Conservation (phyloP, 2,113 vertebrate species). For the Marmota monax region DNA sequence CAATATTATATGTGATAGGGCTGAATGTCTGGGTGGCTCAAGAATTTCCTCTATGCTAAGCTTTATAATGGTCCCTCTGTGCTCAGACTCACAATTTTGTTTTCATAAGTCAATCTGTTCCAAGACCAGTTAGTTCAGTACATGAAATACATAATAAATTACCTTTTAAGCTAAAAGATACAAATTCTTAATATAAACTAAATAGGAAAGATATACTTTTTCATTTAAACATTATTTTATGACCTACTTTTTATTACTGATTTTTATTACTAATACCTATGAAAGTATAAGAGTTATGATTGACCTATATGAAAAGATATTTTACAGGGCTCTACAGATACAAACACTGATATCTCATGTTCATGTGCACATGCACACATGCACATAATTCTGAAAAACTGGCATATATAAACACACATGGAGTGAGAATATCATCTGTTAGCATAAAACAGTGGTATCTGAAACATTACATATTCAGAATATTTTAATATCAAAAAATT, state of each 20-base stretch:
- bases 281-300: neutral
- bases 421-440: neutral
- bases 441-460: neutral
- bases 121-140: neutral
- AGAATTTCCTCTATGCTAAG: neutral
- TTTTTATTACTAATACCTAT: neutral
- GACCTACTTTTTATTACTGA: neutral
- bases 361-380: neutral
- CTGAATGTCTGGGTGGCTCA: neutral
- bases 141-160: neutral
- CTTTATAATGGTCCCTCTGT: neutral
- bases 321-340: neutral
- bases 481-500: neutral
- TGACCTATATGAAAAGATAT: neutral
- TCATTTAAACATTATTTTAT: slow-evolving; percentile 15
- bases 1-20: neutral
- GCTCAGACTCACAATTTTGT: neutral
- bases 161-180: neutral
- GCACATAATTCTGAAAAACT: neutral
- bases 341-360: neutral
- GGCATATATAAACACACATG: neutral
- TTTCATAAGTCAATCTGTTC: neutral
- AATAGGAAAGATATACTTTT: neutral
- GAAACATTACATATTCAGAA: neutral
- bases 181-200: slow-evolving; percentile 11